These are phyloP conservation scores for Osedax frankpressi DNA, from an alignment of 2,888 invertebrate genomes.

Conservation along the genomic window DNA sequence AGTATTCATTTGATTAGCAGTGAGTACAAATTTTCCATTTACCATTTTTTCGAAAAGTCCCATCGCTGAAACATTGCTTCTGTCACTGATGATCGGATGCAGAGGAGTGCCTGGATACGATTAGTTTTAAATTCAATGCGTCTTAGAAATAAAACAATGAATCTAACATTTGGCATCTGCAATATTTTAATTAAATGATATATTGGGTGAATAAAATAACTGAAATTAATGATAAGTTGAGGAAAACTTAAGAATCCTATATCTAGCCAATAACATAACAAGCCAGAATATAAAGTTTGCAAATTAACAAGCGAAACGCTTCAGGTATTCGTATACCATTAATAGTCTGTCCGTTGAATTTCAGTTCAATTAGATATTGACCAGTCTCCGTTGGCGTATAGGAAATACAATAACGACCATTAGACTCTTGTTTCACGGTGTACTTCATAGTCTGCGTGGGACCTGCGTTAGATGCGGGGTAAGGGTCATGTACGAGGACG, in stretches of 20 bases:
- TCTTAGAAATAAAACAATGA: too few species aligned
- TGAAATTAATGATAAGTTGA: too few species aligned
- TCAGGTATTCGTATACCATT: slow-evolving; percentile 47
- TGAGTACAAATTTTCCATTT: slow-evolving; percentile 47
- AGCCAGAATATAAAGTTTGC: too few species aligned
- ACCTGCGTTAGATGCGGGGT: too few species aligned
- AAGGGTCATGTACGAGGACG: too few species aligned
- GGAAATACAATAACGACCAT: slow-evolving; percentile 69
- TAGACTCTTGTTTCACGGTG: slow-evolving; percentile 48
- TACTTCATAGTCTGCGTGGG: slow-evolving; percentile 54
- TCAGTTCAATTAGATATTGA: slow-evolving; percentile 72
- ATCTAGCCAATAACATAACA: too few species aligned
- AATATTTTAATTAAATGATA: too few species aligned
- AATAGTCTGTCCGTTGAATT: slow-evolving; percentile 52
- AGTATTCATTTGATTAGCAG: slow-evolving; percentile 48
- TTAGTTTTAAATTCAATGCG: slow-evolving; percentile 51
- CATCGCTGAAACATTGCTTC: slow-evolving; percentile 59
- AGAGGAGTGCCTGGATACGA: slow-evolving; percentile 61
- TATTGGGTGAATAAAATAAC: too few species aligned
- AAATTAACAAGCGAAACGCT: too few species aligned
- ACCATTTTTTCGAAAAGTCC: slow-evolving; percentile 76
- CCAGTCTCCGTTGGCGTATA: slow-evolving; percentile 85
- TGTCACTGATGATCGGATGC: slow-evolving; percentile 65
- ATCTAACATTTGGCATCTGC: too few species aligned
- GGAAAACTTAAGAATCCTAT: too few species aligned